Percentiles rank a stretch among this genome's conserved stretches.
Evolutionary conservation across 2,888 invertebrate species (phyloP).

Genomic region (Polietes domitor): DNA sequence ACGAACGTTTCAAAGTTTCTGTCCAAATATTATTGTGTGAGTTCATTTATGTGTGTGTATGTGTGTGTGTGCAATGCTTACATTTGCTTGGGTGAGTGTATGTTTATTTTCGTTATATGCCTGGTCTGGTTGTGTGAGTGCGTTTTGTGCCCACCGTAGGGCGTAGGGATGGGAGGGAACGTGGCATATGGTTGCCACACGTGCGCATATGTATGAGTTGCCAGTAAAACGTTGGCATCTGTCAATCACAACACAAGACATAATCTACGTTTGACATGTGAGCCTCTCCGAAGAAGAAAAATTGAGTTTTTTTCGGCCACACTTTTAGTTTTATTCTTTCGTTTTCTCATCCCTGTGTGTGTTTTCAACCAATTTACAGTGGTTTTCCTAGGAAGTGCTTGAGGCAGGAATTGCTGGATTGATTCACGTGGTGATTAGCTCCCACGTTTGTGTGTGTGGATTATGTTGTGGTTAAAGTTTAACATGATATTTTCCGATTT

Average conservation of each 20-base stretch:
- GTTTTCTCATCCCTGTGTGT: background rate
- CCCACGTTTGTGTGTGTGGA: too few relatives aligned
- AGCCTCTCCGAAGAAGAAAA: conserved; percentile 40
- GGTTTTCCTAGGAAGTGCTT: conserved; percentile 9
- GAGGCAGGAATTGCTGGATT: background rate
- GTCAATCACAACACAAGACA: conserved; percentile 68
- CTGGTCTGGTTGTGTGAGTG: background rate
- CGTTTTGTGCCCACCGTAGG: background rate
- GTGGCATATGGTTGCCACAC: conserved; percentile 1
- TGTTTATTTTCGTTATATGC: conserved; percentile 18
- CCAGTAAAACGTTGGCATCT: conserved; percentile 62
- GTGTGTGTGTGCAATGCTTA: conserved; percentile 1
- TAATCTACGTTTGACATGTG: conserved; percentile 58
- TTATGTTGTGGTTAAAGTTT: too few relatives aligned
- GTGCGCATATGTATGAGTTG: conserved; percentile 23
- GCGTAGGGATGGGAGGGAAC: background rate
- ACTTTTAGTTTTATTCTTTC: background rate
- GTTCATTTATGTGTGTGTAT: conserved; percentile 20
- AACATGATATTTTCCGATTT: too few relatives aligned
- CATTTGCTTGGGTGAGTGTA: background rate
- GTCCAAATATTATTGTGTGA: conserved; percentile 50
- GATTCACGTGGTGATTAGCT: too few relatives aligned
- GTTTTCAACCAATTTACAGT: background rate
- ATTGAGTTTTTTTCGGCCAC: conserved; percentile 11
- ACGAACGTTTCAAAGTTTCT: conserved; percentile 48